Percentiles rank a stretch among this genome's conserved stretches.
These are phyloP conservation scores for Trichonephila clavipes DNA, from an alignment of 1,140 invertebrate genomes.

Conservation along the genomic window DNA sequence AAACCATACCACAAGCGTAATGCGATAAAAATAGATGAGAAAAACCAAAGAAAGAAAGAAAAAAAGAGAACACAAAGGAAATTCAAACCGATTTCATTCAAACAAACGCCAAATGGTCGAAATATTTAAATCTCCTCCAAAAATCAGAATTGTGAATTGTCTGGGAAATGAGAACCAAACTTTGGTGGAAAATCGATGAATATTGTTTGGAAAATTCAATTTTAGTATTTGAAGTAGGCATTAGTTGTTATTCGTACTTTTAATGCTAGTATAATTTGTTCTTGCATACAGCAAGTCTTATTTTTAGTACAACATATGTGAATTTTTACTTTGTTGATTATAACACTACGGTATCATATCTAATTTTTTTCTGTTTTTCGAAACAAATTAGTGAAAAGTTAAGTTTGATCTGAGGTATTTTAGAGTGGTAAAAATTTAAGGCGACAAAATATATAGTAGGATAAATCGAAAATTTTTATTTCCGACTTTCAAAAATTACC, in stretches of 20 bases:
- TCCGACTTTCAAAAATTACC: too few relatives aligned
- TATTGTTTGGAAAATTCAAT: background rate
- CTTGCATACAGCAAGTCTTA: too few relatives aligned
- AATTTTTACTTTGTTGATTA: too few relatives aligned
- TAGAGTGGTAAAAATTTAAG: too few relatives aligned
- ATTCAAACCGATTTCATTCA: background rate
- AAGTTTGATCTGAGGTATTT: too few relatives aligned
- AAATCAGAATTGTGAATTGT: constrained; percentile 22
- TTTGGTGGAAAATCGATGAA: background rate
- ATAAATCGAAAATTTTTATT: too few relatives aligned
- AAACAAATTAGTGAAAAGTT: too few relatives aligned
- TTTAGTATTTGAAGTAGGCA: background rate
- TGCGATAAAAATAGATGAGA: constrained; percentile 45
- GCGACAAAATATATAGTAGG: too few relatives aligned
- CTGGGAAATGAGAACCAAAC: background rate
- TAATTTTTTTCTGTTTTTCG: too few relatives aligned
- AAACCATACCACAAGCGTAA: background rate
- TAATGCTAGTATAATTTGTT: too few relatives aligned
- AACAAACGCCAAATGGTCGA: constrained; percentile 40
- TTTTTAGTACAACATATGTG: too few relatives aligned
- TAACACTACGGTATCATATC: too few relatives aligned
- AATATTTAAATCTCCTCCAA: constrained; percentile 42
- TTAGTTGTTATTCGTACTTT: background rate
- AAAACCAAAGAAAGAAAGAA: background rate
- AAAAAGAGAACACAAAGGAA: background rate